phyloP scores from a whole-genome alignment of 2,797 vertebrate genomes.

The Pangasius larnaudii region DNA sequence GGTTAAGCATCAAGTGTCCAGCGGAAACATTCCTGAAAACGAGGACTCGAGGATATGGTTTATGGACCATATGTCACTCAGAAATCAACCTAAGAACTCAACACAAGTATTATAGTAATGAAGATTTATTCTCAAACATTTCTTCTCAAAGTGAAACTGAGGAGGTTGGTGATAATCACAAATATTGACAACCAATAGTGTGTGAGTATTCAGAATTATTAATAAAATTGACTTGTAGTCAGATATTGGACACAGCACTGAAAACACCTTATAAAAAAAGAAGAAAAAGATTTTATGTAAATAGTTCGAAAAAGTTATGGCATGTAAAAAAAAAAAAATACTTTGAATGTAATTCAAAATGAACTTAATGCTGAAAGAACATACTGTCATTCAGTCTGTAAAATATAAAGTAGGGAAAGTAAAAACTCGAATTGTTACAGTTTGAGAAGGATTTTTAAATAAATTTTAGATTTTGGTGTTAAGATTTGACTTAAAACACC shows the following conservation, averaged over 20 bases:
- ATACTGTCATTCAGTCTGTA: not conserved
- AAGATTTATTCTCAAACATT: not conserved
- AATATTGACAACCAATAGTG: not conserved
- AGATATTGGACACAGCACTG: not conserved
- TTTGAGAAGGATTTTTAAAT: not conserved
- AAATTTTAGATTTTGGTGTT: not conserved
- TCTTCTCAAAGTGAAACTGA: not conserved
- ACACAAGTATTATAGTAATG: not conserved
- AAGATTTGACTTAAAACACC: not conserved
- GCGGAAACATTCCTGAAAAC: slow-evolving; percentile 26
- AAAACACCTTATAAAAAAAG: not conserved
- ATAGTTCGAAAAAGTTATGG: not conserved
- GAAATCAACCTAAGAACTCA: not conserved
- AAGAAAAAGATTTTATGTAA: not conserved
- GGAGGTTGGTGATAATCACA: not conserved
- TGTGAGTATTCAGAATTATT: not conserved
- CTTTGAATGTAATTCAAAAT: not conserved
- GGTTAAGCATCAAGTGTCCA: slow-evolving; percentile 1
- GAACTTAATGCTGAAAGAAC: not conserved
- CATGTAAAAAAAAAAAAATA: not conserved
- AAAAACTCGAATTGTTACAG: not conserved
- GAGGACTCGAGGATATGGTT: not conserved
- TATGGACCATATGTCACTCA: not conserved
- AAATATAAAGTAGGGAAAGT: not conserved
- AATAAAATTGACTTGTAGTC: not conserved